These are phyloP conservation scores for Andrena bicolor DNA, from an alignment of 2,888 invertebrate genomes.

Conservation along the genomic window DNA sequence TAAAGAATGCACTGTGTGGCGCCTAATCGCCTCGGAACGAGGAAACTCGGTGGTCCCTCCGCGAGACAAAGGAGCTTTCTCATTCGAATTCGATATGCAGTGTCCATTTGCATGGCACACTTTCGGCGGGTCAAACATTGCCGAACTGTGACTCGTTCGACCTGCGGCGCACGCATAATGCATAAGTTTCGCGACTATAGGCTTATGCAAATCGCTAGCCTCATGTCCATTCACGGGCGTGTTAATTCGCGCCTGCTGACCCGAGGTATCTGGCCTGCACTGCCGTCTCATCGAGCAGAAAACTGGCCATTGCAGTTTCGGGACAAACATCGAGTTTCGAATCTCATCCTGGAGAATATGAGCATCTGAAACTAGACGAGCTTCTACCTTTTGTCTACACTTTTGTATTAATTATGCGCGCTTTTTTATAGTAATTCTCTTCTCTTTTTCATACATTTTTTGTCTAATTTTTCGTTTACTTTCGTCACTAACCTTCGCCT, in stretches of 20 bases:
- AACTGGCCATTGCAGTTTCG: constrained; percentile 8
- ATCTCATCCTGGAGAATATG: neutral
- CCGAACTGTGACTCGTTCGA: constrained; percentile 9
- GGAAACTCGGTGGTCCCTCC: neutral
- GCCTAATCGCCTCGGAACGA: neutral
- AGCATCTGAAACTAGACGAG: too few species aligned
- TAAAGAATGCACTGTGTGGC: neutral
- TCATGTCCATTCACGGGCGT: constrained; percentile 20
- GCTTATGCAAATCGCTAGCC: constrained; percentile 35
- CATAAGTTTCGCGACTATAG: constrained; percentile 50
- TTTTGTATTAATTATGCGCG: too few species aligned
- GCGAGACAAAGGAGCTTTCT: neutral
- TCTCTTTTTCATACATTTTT: neutral
- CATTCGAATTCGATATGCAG: neutral
- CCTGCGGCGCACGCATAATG: constrained; percentile 55
- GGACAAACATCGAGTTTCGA: neutral
- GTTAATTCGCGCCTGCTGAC: constrained; percentile 31
- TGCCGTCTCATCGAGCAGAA: constrained; percentile 15
- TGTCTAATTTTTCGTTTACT: neutral
- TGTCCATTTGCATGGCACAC: neutral
- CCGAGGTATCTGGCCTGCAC: constrained; percentile 6
- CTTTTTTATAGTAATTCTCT: too few species aligned
- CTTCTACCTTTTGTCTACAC: neutral
- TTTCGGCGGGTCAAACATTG: constrained; percentile 8
- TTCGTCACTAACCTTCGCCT: neutral